phyloP scores from a whole-genome alignment of 2,113 vertebrate genomes.

The Grammomys dolichurus region DNA sequence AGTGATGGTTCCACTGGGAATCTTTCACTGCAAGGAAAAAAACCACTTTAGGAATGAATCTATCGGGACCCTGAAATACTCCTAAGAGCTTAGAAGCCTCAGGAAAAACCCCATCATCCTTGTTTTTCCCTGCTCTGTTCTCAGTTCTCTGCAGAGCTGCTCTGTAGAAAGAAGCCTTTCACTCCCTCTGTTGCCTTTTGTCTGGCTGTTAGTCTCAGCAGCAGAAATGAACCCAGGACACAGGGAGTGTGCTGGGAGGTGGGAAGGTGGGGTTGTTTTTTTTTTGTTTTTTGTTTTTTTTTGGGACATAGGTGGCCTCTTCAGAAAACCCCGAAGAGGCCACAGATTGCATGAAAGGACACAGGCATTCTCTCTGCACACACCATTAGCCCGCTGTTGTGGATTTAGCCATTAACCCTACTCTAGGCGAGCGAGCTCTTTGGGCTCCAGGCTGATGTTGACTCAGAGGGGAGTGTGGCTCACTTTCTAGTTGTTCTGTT shows the following conservation, averaged over 20 bases:
- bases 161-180: background rate
- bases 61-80: background rate
- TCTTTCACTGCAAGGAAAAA: background rate
- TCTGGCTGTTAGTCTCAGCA: too few relatives aligned
- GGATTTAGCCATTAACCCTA: background rate
- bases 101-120: background rate
- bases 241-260: background rate
- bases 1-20: background rate
- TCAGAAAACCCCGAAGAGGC: background rate
- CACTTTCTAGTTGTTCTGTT: background rate
- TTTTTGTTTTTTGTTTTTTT: background rate
- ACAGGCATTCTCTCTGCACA: background rate
- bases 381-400: background rate
- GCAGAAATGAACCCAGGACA: background rate
- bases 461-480: background rate
- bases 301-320: background rate
- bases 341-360: background rate
- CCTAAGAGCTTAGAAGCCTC: background rate
- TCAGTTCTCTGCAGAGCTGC: background rate
- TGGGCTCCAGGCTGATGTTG: background rate
- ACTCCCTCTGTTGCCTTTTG: background rate
- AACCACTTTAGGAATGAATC: background rate
- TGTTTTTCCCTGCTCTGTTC: rapidly evolving
- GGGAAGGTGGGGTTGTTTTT: background rate
- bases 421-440: background rate